Conservation (phyloP, 2,888 invertebrate genomes). For the Salticus scenicus region DNA sequence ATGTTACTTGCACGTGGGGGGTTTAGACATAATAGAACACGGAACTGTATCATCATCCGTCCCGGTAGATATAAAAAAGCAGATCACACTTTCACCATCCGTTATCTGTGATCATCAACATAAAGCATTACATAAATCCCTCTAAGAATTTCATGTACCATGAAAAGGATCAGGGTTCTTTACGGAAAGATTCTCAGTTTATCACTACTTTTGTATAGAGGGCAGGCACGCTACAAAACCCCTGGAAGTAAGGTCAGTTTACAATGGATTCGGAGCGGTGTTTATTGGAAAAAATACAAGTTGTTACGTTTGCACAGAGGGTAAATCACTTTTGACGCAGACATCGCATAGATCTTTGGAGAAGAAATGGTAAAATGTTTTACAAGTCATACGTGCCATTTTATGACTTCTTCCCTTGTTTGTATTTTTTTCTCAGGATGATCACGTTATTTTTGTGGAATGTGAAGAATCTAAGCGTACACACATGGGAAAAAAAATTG, state of each 20-base stretch:
- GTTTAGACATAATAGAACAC: neutral
- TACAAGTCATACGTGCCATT: neutral
- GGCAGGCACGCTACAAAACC: slow-evolving; percentile 22
- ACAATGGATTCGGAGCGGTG: neutral
- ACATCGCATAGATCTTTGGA: slow-evolving; percentile 42
- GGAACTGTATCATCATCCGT: neutral
- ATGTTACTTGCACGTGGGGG: neutral
- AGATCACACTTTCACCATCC: neutral
- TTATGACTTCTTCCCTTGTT: neutral
- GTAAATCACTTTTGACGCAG: slow-evolving; percentile 54
- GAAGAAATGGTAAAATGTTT: slow-evolving; percentile 36
- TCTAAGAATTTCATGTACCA: slow-evolving; percentile 34
- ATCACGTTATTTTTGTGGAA: neutral
- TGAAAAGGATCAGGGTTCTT: slow-evolving; percentile 26
- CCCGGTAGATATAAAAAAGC: neutral
- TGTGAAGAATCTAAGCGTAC: neutral
- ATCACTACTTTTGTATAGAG: slow-evolving; percentile 40
- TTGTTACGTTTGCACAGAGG: slow-evolving; percentile 21
- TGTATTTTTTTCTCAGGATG: neutral
- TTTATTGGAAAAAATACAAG: slow-evolving; percentile 1
- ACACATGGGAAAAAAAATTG: no score
- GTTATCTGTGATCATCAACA: slow-evolving; percentile 56
- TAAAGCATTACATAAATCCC: slow-evolving; percentile 53
- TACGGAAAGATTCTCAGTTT: slow-evolving; percentile 26
- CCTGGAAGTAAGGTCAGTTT: neutral